Percentiles rank a stretch among this genome's conserved stretches.
Conservation (phyloP, 1,140 invertebrate genomes). For the Papilio polytes region DNA sequence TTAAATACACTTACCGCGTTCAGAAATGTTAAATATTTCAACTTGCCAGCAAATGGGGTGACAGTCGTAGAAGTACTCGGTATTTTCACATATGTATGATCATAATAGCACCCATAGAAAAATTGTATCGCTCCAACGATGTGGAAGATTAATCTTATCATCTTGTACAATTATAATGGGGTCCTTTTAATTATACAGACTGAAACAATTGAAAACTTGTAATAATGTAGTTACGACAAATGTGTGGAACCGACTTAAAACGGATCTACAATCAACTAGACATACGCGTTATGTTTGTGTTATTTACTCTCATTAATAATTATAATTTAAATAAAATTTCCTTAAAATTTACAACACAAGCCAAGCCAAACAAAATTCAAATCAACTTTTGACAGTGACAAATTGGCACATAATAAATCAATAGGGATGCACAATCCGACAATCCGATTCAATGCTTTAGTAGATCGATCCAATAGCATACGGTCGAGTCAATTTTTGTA, state of each 20-base stretch:
- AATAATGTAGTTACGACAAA: not conserved
- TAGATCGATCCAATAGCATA: no score
- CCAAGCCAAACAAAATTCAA: conserved; percentile 19
- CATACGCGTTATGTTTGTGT: not conserved
- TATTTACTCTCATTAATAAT: not conserved
- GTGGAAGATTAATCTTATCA: conserved; percentile 85
- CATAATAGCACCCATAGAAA: conserved; percentile 89
- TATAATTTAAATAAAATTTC: not conserved
- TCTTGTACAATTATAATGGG: conserved; percentile 45
- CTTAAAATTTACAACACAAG: conserved; percentile 17
- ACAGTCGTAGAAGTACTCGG: conserved; percentile 82
- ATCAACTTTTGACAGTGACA: conserved; percentile 20
- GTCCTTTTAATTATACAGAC: not conserved
- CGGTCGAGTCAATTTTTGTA: no score
- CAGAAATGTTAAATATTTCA: conserved; percentile 95
- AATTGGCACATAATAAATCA: not conserved
- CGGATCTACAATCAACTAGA: not conserved
- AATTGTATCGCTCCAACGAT: conserved; percentile 87
- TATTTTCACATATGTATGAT: conserved; percentile 87
- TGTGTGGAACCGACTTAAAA: not conserved
- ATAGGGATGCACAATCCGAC: no score
- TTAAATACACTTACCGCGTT: conserved; percentile 88
- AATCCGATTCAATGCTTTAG: no score
- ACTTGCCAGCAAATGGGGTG: conserved; percentile 88
- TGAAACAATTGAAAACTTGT: conserved; percentile 17